These are phyloP conservation scores for Eurystomus gularis DNA, from an alignment of 2,113 vertebrate species.

Conservation along the genomic window DNA sequence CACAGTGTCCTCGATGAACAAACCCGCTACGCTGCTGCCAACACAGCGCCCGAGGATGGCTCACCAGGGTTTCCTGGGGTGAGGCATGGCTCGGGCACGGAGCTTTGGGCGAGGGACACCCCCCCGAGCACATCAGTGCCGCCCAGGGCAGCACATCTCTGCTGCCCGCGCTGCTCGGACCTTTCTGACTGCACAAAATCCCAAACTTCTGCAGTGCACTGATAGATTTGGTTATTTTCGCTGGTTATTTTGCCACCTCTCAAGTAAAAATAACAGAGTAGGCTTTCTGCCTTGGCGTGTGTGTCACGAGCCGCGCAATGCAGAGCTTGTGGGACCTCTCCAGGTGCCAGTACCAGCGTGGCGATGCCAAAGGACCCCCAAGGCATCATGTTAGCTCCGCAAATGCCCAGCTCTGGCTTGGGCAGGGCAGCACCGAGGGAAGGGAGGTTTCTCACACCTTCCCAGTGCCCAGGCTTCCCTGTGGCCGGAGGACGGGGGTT, in stretches of 20 bases:
- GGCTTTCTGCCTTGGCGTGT: neutral
- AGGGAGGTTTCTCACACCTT: neutral
- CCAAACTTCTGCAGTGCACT: rapidly evolving
- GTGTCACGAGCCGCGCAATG: neutral
- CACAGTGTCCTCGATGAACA: neutral
- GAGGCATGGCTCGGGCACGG: neutral
- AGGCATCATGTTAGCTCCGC: neutral
- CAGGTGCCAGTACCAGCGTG: rapidly evolving
- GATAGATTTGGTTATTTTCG: neutral
- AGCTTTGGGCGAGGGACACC: neutral
- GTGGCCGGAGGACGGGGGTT: rapidly evolving
- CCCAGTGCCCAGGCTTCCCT: rapidly evolving
- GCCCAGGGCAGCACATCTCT: rapidly evolving
- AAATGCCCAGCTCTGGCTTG: rapidly evolving
- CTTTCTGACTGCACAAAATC: rapidly evolving
- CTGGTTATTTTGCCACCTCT: neutral
- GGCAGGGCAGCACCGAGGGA: neutral
- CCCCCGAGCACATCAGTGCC: rapidly evolving
- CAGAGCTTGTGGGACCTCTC: rapidly evolving
- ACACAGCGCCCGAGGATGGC: rapidly evolving
- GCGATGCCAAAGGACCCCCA: neutral
- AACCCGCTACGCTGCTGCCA: neutral
- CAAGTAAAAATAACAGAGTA: neutral
- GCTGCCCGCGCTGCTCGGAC: rapidly evolving
- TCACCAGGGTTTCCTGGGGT: rapidly evolving